These are phyloP conservation scores for Apomyelois bistriatella DNA, from an alignment of 2,888 invertebrate genomes.

Conservation along the genomic window DNA sequence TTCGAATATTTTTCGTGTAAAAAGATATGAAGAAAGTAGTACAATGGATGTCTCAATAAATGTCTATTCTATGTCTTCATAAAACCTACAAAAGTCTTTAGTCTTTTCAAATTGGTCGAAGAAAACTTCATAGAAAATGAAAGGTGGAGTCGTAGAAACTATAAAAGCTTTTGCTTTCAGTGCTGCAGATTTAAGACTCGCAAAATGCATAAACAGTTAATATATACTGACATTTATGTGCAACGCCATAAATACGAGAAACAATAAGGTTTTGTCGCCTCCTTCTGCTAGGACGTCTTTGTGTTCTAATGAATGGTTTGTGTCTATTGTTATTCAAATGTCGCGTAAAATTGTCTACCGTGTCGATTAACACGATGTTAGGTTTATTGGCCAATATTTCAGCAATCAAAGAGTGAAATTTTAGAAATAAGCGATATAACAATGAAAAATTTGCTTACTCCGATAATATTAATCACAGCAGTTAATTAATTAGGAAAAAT, in stretches of 20 bases:
- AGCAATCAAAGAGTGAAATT: neutral
- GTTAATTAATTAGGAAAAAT: too few relatives aligned
- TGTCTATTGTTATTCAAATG: slow-evolving; percentile 44
- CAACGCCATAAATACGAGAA: slow-evolving; percentile 5
- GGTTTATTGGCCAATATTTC: neutral
- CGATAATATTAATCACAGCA: too few relatives aligned
- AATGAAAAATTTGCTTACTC: too few relatives aligned
- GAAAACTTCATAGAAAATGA: neutral
- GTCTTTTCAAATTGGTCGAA: neutral
- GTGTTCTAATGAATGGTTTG: slow-evolving; percentile 24
- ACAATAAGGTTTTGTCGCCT: slow-evolving; percentile 21
- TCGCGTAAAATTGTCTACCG: slow-evolving; percentile 28
- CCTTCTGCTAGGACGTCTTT: slow-evolving; percentile 22
- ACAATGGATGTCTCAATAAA: too few relatives aligned
- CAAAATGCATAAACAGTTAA: neutral
- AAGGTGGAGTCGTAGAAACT: neutral
- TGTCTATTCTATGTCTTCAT: too few relatives aligned
- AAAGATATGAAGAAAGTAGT: too few relatives aligned
- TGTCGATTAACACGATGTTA: slow-evolving; percentile 16
- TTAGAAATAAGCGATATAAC: too few relatives aligned
- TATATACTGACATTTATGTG: neutral
- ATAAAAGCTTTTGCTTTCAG: slow-evolving; percentile 3
- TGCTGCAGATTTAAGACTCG: neutral
- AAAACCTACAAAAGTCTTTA: neutral
- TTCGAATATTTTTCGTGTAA: too few relatives aligned